phyloP scores from a whole-genome alignment of 2,888 invertebrate genomes.

The Globia sparganii region DNA sequence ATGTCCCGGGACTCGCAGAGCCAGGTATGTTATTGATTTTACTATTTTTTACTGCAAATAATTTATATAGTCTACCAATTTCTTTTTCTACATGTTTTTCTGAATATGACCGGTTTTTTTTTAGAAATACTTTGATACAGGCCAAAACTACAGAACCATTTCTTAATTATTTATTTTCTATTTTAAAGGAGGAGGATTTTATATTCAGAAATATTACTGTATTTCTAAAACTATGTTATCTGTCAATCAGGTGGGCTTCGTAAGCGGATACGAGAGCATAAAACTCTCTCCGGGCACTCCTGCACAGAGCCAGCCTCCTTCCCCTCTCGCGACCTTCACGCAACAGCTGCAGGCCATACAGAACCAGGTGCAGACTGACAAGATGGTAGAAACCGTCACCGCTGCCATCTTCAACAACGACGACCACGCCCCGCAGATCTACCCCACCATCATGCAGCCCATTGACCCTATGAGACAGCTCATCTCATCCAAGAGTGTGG shows the following conservation, averaged over 20 bases:
- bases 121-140: background rate
- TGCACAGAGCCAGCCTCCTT: slow-evolving; percentile 81
- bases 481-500: slow-evolving; percentile 76
- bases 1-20: slow-evolving; percentile 76
- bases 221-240: background rate
- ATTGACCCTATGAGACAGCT: slow-evolving; percentile 75
- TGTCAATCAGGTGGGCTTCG: slow-evolving; percentile 75
- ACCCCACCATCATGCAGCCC: slow-evolving; percentile 76
- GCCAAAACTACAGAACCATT: background rate
- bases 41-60: background rate
- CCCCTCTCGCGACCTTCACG: slow-evolving; percentile 83
- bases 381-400: slow-evolving; percentile 89
- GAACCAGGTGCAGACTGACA: slow-evolving; percentile 88
- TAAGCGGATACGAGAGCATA: slow-evolving; percentile 86
- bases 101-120: too few relatives aligned
- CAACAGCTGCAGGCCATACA: slow-evolving; percentile 88
- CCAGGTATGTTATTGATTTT: slow-evolving; percentile 71
- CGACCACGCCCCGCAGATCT: slow-evolving; percentile 80
- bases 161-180: background rate
- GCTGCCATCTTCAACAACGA: slow-evolving; percentile 88
- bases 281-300: slow-evolving; percentile 89
- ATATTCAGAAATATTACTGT: background rate
- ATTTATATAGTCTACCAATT: background rate
- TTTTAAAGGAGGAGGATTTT: background rate
- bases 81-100: background rate